Base-by-base conservation (phyloP, 2,888 invertebrate species). In the Pyrocoelia pectoralis region DNA sequence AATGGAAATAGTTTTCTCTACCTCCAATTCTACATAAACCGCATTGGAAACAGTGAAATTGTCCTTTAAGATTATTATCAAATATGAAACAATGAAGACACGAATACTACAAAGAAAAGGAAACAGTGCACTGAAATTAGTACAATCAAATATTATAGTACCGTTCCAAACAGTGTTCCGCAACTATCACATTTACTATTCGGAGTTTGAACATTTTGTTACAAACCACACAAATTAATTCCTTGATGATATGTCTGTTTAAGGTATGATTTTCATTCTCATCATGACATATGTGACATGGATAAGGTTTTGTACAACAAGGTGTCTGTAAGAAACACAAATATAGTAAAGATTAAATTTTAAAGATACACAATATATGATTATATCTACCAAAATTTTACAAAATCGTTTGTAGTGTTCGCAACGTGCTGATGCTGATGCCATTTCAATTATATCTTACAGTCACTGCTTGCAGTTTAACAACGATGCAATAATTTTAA, bases 1-100 rank as follows among this genome's bases (percentile, higher is more conserved):
- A 55, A 29, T 55, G 55, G 24, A 43, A 55, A 17, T 28, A 55
- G 14, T 55, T 46, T 1, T 43, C 5, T 9, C 2, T 13, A 5
- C 55, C 55, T 13, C 55, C 46, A 14, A 46, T 12, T n/a, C 55
- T 40, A n/a, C 46, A 55, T 14, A 55, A 10, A 5, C 55, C 55
- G 15, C 55, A 55, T 8, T 10, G n/a, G 1, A 3, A 1, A n/a
- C 55, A 55, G 14, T 55, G 46, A 46, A 43, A 55, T 15, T 55
- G 55, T 5, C 43, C 55, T 55, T 46, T 55, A 1, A 9, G 12
- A 24, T 55, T 13, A 10, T 50, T 14, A n/a, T 55, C 55, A 55
- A 55, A 55, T 18, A 55, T 8, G 14, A 19, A 24, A n/a, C 55
- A 55, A n/a, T 24, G 12, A 8, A 55, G 13, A 24, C 55, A 55